phyloP scores from a whole-genome alignment of 1,140 invertebrate species.

The Apis laboriosa region DNA sequence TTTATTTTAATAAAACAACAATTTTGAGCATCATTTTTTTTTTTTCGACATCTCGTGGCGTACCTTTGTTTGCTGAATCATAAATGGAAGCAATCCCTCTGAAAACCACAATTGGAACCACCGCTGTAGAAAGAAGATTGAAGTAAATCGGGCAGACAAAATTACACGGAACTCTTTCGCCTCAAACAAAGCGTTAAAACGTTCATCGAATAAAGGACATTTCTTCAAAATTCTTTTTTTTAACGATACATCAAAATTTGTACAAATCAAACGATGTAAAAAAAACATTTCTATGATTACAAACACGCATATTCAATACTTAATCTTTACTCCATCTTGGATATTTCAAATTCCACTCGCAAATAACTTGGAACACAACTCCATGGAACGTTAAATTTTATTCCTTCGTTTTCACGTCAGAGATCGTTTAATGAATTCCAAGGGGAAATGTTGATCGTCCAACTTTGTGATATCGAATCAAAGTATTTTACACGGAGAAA shows the following conservation, averaged over 20 bases:
- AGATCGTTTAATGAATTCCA: too few species aligned
- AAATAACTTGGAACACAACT: too few species aligned
- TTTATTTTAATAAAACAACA: not conserved
- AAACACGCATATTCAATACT: too few species aligned
- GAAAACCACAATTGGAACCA: constrained; percentile 25
- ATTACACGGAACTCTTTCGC: not conserved
- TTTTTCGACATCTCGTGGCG: not conserved
- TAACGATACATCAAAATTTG: not conserved
- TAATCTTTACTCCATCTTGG: too few species aligned
- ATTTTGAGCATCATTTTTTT: not conserved
- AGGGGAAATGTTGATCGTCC: too few species aligned
- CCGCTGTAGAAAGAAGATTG: not conserved
- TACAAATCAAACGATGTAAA: too few species aligned
- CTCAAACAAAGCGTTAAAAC: not conserved
- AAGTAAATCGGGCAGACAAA: constrained; percentile 2
- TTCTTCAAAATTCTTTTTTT: not conserved
- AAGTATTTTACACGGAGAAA: not conserved
- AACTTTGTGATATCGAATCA: too few species aligned
- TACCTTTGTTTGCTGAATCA: not conserved
- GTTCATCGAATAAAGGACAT: not conserved
- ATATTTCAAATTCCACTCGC: too few species aligned
- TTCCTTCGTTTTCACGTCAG: too few species aligned
- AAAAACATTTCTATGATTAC: too few species aligned
- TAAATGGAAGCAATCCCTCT: not conserved
- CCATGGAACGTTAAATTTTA: too few species aligned